These are phyloP conservation scores for Chymomyza amoena DNA, from an alignment of 2,888 invertebrate species.

Conservation along the genomic window DNA sequence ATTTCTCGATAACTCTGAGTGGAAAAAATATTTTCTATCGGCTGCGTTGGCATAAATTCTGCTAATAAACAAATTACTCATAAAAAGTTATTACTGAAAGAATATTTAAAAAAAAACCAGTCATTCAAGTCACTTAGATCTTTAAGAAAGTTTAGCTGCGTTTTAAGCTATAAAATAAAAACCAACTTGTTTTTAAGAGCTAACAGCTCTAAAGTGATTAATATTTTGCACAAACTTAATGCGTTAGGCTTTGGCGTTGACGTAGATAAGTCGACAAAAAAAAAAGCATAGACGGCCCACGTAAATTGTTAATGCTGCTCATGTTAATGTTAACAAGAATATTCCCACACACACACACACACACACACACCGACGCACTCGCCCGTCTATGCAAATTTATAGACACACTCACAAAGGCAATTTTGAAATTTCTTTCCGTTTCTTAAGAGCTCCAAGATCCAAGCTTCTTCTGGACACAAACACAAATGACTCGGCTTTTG, in stretches of 20 bases:
- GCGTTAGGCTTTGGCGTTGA: neutral
- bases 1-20: neutral
- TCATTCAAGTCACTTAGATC: neutral
- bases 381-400: neutral
- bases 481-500: constrained; percentile 25
- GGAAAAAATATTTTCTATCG: constrained; percentile 8
- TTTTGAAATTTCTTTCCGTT: constrained; percentile 1
- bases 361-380: neutral
- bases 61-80: neutral
- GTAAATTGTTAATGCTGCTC: neutral
- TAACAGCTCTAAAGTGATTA: neutral
- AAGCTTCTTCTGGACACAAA: constrained; percentile 25
- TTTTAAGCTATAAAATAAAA: neutral
- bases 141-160: constrained; percentile 6
- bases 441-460: constrained; percentile 15
- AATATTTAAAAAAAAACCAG: neutral
- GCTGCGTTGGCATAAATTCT: constrained; percentile 3
- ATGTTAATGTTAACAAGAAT: neutral
- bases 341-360: constrained; percentile 1
- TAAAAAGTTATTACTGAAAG: neutral
- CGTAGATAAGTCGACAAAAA: constrained; percentile 11
- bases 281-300: constrained; percentile 6
- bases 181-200: constrained; percentile 11
- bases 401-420: constrained; percentile 1
- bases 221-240: constrained; percentile 12